Evolutionary conservation across 2,113 vertebrate species (phyloP).

Genomic region (Choloepus hoffmanni): DNA sequence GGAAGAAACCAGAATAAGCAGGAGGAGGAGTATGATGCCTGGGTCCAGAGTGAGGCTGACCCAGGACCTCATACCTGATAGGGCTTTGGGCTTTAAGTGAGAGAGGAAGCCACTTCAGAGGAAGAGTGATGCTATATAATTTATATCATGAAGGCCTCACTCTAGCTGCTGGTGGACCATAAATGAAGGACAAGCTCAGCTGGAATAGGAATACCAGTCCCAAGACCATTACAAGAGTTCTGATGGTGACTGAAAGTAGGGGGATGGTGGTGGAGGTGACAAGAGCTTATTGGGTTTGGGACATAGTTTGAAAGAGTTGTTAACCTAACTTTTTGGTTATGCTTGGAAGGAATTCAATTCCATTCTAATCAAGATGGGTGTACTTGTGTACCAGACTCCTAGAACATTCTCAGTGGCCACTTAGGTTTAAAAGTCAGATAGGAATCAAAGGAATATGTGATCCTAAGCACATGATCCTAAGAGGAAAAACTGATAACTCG

Average conservation of each 20-base stretch:
- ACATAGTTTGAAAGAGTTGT: neutral
- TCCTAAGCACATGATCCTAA: neutral
- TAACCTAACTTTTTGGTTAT: neutral
- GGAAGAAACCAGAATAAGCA: fast-evolving
- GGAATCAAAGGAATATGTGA: neutral
- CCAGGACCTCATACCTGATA: fast-evolving
- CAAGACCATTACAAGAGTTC: too few species aligned
- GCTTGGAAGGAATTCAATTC: neutral
- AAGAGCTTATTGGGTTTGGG: neutral
- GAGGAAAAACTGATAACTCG: too few species aligned
- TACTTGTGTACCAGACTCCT: fast-evolving
- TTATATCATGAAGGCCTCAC: neutral
- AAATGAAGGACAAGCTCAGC: fast-evolving
- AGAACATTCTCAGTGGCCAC: too few species aligned
- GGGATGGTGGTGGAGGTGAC: fast-evolving
- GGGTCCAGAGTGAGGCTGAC: too few species aligned
- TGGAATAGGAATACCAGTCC: fast-evolving
- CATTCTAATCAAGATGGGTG: fast-evolving
- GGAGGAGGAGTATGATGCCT: too few species aligned
- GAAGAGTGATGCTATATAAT: neutral
- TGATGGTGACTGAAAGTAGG: fast-evolving
- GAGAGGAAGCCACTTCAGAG: neutral
- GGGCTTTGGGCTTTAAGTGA: neutral
- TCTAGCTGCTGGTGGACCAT: too few species aligned
- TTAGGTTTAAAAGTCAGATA: neutral